Evolutionary conservation across 35 echinoderm and acorn worm species (phyloP), one percentile per base, ranked within the genome.

Genomic region (Stichopus chloronotus): DNA sequence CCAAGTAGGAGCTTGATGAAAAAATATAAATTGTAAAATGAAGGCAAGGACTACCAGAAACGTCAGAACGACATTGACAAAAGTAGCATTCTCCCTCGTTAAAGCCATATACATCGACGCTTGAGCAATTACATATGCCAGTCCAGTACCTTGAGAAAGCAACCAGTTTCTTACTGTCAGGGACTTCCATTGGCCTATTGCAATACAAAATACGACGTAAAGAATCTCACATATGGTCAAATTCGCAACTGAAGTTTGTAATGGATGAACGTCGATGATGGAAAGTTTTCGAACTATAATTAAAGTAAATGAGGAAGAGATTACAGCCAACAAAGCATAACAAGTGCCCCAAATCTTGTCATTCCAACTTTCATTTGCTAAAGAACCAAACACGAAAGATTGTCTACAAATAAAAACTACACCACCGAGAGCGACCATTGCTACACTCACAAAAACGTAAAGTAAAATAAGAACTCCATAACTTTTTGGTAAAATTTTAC

Each of bases 231-330:
- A 58, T 1, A 85, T 23, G 6, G 58, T 8, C 9, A 17, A 6
- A 58, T 58, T 58, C 5, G 55, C 1, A 21, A 85, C 20, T 7
- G 57, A 23, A 85, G 55, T 10, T 8, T 85, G 57, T 8, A 17
- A 85, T 21, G 82, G 8, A n/a, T 85, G 82, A 21, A 85, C 58
- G 6, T 9, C 56, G 57, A 85, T 19, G 8, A 9, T 58, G 6
- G 82, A 85, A 21, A n/a, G 82, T 56, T 85, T 85, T 59, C 82
- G 54, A 4, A 85, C 9, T 5, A 85, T 58, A 58, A 21, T 53
- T 5, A 58, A 85, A 1, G 54, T 4, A 53, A 85, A 58, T 19
- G 55, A 21, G 6, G 12, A 19, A 1, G 25, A 56, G 8, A 85
- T 7, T 7, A 55, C 82, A 6, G 55, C 55, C 11, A 53, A 53